A percentile compares a stretch with the other conserved stretches of the same genome.
Conservation (phyloP, 2,888 invertebrate genomes). For the Cosmorhoe ocellata region DNA sequence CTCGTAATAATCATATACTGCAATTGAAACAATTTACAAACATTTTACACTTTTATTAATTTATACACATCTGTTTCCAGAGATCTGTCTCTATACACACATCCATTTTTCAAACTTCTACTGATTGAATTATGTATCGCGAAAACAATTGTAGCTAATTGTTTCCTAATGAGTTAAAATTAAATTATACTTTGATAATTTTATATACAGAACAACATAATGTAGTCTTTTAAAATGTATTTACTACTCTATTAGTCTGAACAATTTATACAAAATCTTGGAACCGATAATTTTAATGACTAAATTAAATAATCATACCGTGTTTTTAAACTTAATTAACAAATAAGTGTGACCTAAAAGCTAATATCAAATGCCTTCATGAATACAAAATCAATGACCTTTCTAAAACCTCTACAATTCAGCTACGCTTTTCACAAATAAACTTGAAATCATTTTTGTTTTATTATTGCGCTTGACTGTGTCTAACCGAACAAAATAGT, state of each 20-base stretch:
- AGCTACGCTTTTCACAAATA: slow-evolving; percentile 13
- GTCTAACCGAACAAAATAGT: no score
- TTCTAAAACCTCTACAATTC: slow-evolving; percentile 20
- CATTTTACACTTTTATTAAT: slow-evolving; percentile 58
- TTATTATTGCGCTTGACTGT: no score
- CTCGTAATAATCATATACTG: slow-evolving; percentile 1
- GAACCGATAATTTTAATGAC: slow-evolving; percentile 14
- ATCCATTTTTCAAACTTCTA: slow-evolving; percentile 65
- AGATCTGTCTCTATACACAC: slow-evolving; percentile 64
- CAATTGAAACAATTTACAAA: slow-evolving; percentile 16
- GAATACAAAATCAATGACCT: slow-evolving; percentile 15
- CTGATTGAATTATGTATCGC: slow-evolving; percentile 62
- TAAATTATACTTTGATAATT: slow-evolving; percentile 23
- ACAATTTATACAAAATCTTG: slow-evolving; percentile 21
- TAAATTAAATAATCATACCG: slow-evolving; percentile 6
- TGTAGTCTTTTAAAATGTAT: slow-evolving; percentile 24
- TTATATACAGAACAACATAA: slow-evolving; percentile 34
- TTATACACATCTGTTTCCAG: slow-evolving; percentile 71
- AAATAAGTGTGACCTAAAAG: slow-evolving; percentile 15
- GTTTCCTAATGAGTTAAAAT: slow-evolving; percentile 25
- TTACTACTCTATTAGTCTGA: slow-evolving; percentile 16
- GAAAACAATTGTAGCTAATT: slow-evolving; percentile 32
- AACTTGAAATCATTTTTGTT: slow-evolving; percentile 6
- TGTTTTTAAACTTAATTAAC: slow-evolving; percentile 10
- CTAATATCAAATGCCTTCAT: slow-evolving; percentile 23